Base-by-base conservation (phyloP, 2,888 invertebrate genomes). In the Chloroclystis v-ata region DNA sequence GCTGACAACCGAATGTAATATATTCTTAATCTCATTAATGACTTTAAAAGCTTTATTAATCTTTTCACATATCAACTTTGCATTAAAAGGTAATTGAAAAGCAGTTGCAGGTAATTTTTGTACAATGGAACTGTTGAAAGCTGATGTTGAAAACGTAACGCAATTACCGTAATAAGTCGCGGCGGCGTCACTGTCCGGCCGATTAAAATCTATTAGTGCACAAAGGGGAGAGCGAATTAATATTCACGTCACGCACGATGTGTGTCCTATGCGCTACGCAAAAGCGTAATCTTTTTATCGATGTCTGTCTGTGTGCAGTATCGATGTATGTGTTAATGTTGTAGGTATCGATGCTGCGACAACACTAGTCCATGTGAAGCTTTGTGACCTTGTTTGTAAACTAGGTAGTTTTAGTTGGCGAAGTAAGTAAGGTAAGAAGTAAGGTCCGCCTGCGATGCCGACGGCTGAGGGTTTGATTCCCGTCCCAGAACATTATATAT, bases 221-320 rank as follows among this genome's bases (percentile, higher is more conserved):
- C 64, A 67, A 70, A 75, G 78, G 75, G 76, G 79, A 75, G 74
- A 58, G 59, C 61, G 59, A 69, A 81, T 86, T 86, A 85, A 76
- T 76, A 86, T 86, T 78, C 86, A 75, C 72, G 71, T 75, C 86
- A 86, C 86, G 86, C 78, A 73, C 82, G 67, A 75, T 76, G 76
- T 13, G 28, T 37, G 40, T 37, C 30, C 40, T 33, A 13, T n/a
- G 38, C 16, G 25, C 30, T 77, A 81, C 78, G 82, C 79, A 72
- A 81, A 82, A 75, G 78, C 69, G 79, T 83, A 82, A 84, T 84
- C 83, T 84, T 84, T 83, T 83, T 83, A 82, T 82, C 81, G 79
- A 69, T 61, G 72, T 67, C 72, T 68, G 68, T 65, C 59, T 65
- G 58, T 68, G 61, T 62, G 65, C 59, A 65, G 57, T 67, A 67